Conservation (phyloP, 2,113 vertebrate genomes). For the Riparia riparia region DNA sequence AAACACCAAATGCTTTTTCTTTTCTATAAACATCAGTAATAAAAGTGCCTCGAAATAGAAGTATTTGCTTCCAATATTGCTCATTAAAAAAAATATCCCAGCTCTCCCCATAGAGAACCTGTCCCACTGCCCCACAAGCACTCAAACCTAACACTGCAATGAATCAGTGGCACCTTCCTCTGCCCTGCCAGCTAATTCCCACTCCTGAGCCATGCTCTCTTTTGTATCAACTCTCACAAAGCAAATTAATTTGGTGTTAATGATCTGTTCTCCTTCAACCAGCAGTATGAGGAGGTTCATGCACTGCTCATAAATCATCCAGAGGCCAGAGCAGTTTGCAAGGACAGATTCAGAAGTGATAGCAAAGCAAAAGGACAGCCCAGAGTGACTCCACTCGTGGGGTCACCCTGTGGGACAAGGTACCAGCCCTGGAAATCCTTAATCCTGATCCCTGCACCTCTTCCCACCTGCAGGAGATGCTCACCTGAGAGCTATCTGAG, state of each 20-base stretch:
- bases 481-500: background rate
- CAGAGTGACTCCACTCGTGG: fast-evolving
- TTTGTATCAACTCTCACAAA: background rate
- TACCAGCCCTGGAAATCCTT: background rate
- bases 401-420: background rate
- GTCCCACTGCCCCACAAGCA: background rate
- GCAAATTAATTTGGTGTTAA: background rate
- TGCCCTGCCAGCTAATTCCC: background rate
- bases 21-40: background rate
- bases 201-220: background rate
- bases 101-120: background rate
- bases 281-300: background rate
- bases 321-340: background rate
- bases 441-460: background rate
- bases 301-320: background rate
- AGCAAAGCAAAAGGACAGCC: background rate
- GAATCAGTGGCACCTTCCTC: background rate
- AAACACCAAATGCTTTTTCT: background rate
- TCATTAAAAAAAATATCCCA: background rate
- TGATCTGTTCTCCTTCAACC: background rate
- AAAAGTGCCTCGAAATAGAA: background rate
- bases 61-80: background rate
- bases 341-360: background rate
- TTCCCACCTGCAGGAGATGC: background rate
- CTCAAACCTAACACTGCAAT: background rate